Base-by-base conservation (phyloP, 1,140 invertebrate genomes). In the Orussus abietinus region DNA sequence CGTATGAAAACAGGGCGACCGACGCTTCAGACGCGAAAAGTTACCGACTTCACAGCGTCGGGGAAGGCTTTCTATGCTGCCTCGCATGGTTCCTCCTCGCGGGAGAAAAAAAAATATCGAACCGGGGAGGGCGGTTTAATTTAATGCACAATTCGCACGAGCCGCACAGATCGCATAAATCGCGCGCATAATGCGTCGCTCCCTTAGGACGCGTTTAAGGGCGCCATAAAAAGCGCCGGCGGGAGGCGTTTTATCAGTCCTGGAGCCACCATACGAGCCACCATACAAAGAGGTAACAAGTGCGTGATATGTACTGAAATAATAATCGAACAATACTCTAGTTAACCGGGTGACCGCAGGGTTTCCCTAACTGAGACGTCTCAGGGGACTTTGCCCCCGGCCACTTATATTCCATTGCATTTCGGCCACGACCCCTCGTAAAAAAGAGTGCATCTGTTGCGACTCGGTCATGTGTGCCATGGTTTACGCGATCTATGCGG, bases 301-400 rank as follows among this genome's bases (percentile, higher is more conserved):
- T 74, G 68, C 67, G 58, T 69, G 69, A 74, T 72, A 72, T 74
- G 69, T 74, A 69, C 59, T 57, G 62, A 72, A 74, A 72, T 72
- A 74, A 74, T 72, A 74, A 72, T 69, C 66, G 59, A 72, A 74
- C 71, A 74, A 74, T 74, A 55, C 65, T 50, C 55, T 61, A 64
- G 64, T 74, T 74, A 72, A 71, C 68, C 57, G 63, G 53, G 50
- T 60, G 58, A 57, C 60, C 62, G 58, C 60, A 48, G 50, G 57
- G 28, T 22, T 22, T 49, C 40, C 42, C 46, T 55, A 43, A 28
- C 22, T 41, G 26, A 29, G 31, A 25, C 13, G 22, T 54, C 57
- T 53, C 57, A 19, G 20, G 53, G 53, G 46, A 51, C 14, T 18
- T 26, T 21, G 13, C 38, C 14, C 32, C 37, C 37, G 38, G 21